A percentile compares a stretch with the other conserved stretches of the same genome.
Conservation (phyloP, 2,888 invertebrate genomes). For the Dolomedes plantarius region DNA sequence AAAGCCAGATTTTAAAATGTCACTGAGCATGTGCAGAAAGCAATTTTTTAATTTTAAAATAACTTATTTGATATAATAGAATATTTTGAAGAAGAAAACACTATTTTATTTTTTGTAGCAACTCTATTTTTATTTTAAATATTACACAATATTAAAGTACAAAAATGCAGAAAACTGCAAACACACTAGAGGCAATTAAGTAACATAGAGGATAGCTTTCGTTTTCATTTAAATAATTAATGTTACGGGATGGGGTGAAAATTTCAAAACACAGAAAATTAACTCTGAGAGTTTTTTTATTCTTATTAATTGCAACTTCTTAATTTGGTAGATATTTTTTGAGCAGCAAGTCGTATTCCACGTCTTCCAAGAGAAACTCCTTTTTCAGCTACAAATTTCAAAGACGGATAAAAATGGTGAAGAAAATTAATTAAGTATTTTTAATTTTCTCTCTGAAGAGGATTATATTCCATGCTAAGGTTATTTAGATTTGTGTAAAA, state of each 20-base stretch:
- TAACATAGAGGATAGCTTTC: too few species aligned
- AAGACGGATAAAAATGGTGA: not conserved
- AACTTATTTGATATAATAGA: too few species aligned
- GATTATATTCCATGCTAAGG: not conserved
- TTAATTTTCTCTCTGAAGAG: not conserved
- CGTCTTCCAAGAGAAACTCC: not conserved
- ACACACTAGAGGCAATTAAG: too few species aligned
- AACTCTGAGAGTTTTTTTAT: not conserved
- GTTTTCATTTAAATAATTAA: too few species aligned
- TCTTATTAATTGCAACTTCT: not conserved
- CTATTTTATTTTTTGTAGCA: too few species aligned
- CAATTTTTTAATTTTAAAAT: too few species aligned
- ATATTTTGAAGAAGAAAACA: too few species aligned
- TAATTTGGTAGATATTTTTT: not conserved
- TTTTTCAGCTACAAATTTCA: not conserved
- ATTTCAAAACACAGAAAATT: not conserved
- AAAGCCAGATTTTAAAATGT: too few species aligned
- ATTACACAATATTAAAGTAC: too few species aligned
- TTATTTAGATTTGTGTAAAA: not conserved
- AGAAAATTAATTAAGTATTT: not conserved
- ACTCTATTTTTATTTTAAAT: too few species aligned
- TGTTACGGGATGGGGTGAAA: not conserved
- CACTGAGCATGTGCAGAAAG: too few species aligned
- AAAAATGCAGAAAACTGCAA: too few species aligned
- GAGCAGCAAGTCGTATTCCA: not conserved